Evolutionary conservation across 2,797 vertebrate genomes (phyloP).

Genomic region (Betta splendens): DNA sequence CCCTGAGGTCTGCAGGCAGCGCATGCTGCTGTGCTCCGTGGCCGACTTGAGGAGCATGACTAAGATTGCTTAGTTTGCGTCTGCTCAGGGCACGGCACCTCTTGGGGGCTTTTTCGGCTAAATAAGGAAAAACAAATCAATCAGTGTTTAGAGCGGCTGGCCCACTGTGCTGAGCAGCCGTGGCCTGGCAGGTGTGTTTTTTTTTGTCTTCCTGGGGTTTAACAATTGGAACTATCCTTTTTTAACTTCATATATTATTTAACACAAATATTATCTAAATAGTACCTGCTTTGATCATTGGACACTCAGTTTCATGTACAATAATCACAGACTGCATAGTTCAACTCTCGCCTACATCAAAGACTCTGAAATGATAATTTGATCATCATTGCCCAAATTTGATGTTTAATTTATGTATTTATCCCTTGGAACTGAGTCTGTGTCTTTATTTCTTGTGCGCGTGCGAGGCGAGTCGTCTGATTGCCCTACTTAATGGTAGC

Average conservation of each 20-base stretch:
- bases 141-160: conserved; percentile 24
- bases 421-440: conserved; percentile 45
- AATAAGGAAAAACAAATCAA: conserved; percentile 58
- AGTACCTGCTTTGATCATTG: conserved; percentile 62
- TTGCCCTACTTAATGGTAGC: conserved; percentile 36
- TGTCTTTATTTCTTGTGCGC: too few species aligned
- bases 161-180: conserved; percentile 39
- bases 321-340: conserved; percentile 53
- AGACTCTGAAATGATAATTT: conserved; percentile 44
- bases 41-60: conserved; percentile 27
- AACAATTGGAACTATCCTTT: background rate
- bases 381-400: conserved; percentile 45
- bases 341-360: conserved; percentile 49
- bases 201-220: too few species aligned
- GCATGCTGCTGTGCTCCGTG: conserved; percentile 13
- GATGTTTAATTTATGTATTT: conserved; percentile 65
- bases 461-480: conserved; percentile 26
- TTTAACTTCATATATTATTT: background rate
- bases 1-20: conserved; percentile 23
- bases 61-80: conserved; percentile 27
- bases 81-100: conserved; percentile 19
- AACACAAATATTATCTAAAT: too few species aligned
- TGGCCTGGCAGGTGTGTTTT: too few species aligned
- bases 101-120: conserved; percentile 16
- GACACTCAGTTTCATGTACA: conserved; percentile 11